A percentile compares a stretch with the other conserved stretches of the same genome.
Evolutionary conservation across 2,888 invertebrate genomes (phyloP).

Genomic region (Drosophila pseudotalamancana): DNA sequence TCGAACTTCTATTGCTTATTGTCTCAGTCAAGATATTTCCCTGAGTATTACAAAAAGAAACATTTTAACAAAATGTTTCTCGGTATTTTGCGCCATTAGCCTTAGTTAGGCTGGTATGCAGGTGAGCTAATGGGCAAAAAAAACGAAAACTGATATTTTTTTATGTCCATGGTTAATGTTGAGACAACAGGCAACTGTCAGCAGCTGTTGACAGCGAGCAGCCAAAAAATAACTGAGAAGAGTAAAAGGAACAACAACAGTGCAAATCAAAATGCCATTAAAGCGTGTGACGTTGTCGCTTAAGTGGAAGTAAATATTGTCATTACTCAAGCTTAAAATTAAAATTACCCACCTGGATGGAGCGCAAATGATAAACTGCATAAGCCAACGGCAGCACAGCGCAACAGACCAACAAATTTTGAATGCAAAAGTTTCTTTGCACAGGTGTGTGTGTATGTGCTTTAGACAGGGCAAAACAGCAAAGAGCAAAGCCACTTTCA

Average conservation of each 20-base stretch:
- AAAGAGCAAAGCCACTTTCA: conserved; percentile 80
- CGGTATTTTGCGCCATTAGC: conserved; percentile 12
- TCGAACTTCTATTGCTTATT: too few species aligned
- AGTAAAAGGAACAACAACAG: conserved; percentile 41
- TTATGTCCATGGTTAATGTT: conserved; percentile 15
- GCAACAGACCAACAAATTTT: conserved; percentile 72
- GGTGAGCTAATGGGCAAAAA: neutral
- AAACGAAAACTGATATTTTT: conserved; percentile 18
- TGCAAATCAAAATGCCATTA: conserved; percentile 81
- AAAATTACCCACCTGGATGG: conserved; percentile 77
- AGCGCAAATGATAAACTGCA: conserved; percentile 81
- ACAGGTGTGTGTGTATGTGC: conserved; percentile 45
- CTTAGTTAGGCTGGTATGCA: conserved; percentile 1
- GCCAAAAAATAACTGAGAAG: neutral
- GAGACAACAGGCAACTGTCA: conserved; percentile 37
- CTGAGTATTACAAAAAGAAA: too few species aligned
- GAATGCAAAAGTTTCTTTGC: conserved; percentile 77
- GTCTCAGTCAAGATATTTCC: too few species aligned
- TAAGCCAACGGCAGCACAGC: conserved; percentile 63
- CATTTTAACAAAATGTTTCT: conserved; percentile 7
- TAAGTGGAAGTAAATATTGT: conserved; percentile 80
- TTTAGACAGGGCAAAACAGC: conserved; percentile 33
- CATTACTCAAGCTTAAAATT: conserved; percentile 82
- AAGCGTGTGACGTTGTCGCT: conserved; percentile 74
- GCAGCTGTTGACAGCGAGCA: conserved; percentile 37